These are phyloP conservation scores for Lampropteryx suffumata DNA, from an alignment of 2,888 invertebrate genomes.

Conservation along the genomic window DNA sequence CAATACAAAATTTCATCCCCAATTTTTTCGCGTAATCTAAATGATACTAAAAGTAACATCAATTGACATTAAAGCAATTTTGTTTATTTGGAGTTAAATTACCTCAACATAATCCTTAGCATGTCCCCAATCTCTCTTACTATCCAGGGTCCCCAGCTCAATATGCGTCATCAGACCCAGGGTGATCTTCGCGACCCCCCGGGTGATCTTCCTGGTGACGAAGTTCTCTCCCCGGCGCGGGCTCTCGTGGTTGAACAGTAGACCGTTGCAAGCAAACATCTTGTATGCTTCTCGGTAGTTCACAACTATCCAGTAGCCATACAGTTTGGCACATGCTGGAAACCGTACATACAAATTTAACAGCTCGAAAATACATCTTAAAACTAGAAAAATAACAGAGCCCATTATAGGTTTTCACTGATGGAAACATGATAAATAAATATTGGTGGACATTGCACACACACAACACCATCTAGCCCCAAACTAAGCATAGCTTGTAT, in stretches of 20 bases:
- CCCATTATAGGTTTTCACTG: no score
- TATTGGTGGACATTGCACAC: no score
- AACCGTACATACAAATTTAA: no score
- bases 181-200: conserved; percentile 98
- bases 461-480: no score
- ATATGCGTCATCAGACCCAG: conserved; percentile 92
- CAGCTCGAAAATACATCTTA: no score
- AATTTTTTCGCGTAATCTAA: no score
- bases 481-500: no score
- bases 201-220: conserved; percentile 98
- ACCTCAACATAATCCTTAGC: conserved; percentile 98
- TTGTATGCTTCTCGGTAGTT: conserved; percentile 98
- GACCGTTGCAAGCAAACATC: conserved; percentile 98
- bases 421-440: no score
- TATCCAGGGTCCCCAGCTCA: conserved; percentile 97
- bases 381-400: no score
- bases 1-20: no score
- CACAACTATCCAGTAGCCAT: conserved; percentile 97
- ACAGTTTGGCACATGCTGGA: conserved; percentile 96
- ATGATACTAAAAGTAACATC: no score
- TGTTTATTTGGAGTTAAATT: conserved; percentile 22
- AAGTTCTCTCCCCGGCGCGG: conserved; percentile 98
- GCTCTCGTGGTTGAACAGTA: conserved; percentile 98
- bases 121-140: conserved; percentile 99
- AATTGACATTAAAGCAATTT: no score